Percentiles rank a stretch among this genome's conserved stretches.
phyloP scores from a whole-genome alignment of 2,113 vertebrate species.

The Rostratula benghalensis region DNA sequence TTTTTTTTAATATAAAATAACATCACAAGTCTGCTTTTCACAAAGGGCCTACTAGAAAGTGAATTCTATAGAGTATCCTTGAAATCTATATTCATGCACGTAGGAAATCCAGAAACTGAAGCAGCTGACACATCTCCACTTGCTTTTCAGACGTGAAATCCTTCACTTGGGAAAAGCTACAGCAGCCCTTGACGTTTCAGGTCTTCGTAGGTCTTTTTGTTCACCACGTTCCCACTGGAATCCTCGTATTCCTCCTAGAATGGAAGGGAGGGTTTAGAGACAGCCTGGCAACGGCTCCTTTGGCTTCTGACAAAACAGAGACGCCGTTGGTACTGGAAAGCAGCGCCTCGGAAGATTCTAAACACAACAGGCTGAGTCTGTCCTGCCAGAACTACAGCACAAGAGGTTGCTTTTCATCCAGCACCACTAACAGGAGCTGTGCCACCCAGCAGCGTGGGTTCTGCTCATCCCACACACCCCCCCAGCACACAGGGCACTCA shows the following conservation, averaged over 20 bases:
- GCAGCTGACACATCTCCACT: background rate
- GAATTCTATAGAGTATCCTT: conserved; percentile 59
- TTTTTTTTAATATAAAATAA: conserved; percentile 69
- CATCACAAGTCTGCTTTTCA: conserved; percentile 37
- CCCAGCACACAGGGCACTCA: background rate
- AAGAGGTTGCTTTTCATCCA: background rate
- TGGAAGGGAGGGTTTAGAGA: background rate
- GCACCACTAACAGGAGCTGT: background rate
- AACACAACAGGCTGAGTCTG: background rate
- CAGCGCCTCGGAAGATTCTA: background rate
- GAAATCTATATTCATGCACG: conserved; percentile 47
- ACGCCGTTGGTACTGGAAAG: accelerated
- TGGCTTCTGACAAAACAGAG: background rate
- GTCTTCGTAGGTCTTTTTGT: conserved; percentile 98
- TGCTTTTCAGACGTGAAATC: background rate
- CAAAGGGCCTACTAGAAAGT: conserved; percentile 26
- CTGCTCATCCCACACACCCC: background rate
- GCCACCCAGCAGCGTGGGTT: accelerated
- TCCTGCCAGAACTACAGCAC: background rate
- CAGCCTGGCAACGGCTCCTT: background rate
- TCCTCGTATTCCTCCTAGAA: conserved; percentile 96
- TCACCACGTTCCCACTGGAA: conserved; percentile 97
- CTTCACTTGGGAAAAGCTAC: conserved; percentile 61
- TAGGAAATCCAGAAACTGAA: conserved; percentile 34
- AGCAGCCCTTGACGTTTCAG: conserved; percentile 95